Evolutionary conservation across 2,888 invertebrate genomes (phyloP), one percentile per base, ranked within the genome.

Genomic region (Cryptus viduatorius): DNA sequence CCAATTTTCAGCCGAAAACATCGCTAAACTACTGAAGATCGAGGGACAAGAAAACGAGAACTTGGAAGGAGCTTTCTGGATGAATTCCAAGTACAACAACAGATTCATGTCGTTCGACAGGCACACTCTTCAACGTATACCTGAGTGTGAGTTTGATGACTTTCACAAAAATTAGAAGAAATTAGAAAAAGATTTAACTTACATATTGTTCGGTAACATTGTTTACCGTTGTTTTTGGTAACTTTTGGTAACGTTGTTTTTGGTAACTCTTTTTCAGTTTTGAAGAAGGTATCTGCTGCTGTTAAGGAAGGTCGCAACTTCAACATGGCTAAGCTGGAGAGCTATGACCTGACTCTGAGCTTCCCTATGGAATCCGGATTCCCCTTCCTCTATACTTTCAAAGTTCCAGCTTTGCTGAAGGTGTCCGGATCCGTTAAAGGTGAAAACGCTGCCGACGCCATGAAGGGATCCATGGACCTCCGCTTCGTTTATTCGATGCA

Each of bases 291-390:
- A 79, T 91, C 94, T 84, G 89, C 93, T 73, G 87, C 93, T 14
- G 90, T 95, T 8, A 92, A 92, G 56, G 90, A 94, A 7, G 95
- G 95, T 68, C 92, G 94, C 61, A 90, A 94, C 19, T 94, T 95
- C 87, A 95, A 96, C 90, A 95, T 95, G 92, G 96, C 95, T 61
- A 96, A 96, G 92, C 93, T 96, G 14, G 91, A 94, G 69, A 95
- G 95, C 88, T 94, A 95, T 69, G 95, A 96, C 86, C 94, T 96
- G 8, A 95, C 95, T 12, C 92, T 97, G 19, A 95, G 95, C 93
- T 96, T 96, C 94, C 96, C 97, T 3, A 95, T 96, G n/a, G 96
- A 95, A 81, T 95, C 95, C 88, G 97, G 97, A 92, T 94, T 97
- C 88, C 97, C 97, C 10, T 96, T 96, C 92, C 93, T 96, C 83